Base-by-base conservation (phyloP, 2,888 invertebrate species). In the Tenthredo notha region DNA sequence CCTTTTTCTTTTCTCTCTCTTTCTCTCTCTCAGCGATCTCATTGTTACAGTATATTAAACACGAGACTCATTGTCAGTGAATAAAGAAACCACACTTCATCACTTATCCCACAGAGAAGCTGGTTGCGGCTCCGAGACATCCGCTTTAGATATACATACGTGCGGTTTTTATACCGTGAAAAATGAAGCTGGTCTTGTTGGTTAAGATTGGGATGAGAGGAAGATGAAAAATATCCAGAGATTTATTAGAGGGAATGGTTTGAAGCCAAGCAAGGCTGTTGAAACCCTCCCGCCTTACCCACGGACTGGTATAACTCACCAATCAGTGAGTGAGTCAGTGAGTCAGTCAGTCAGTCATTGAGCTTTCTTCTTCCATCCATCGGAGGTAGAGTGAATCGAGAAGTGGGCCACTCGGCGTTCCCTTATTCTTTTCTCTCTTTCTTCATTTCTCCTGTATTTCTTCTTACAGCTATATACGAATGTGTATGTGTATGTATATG, bases 221-320 rank as follows among this genome's bases (percentile, higher is more conserved):
- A 70, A 77, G 86, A 86, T 84, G 85, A 86, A 50, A 86, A 85
- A 87, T 85, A 84, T 84, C 85, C 54, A 72, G 65, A 74, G 84
- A 86, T 85, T 87, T 86, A 87, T 87, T 87, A 86, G 61, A 86
- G 83, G 85, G 86, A 58, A 40, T 65, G 80, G 58, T 33, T 37
- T 70, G 83, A 83, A 67, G 70, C 83, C 70, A 50, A 21, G n/a
- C 67, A 29, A 82, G 82, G 37, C 25, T 65, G 65, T 54, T 37
- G 65, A 9, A 70, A 50, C 83, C 25, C n/a, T n/a, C n/a, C 82
- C 67, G 54, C 50, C 47, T 67, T 47, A 21, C 83, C 83, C 50
- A 10, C 67, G 83, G 10, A n/a, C 70, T 18, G 29, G 25, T 47
- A 18, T n/a, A 37, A 65, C 83, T 83, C 83, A 50, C 83, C 83